Evolutionary conservation across 2,797 vertebrate genomes (phyloP).

Genomic region (Halcyon leucocephala): DNA sequence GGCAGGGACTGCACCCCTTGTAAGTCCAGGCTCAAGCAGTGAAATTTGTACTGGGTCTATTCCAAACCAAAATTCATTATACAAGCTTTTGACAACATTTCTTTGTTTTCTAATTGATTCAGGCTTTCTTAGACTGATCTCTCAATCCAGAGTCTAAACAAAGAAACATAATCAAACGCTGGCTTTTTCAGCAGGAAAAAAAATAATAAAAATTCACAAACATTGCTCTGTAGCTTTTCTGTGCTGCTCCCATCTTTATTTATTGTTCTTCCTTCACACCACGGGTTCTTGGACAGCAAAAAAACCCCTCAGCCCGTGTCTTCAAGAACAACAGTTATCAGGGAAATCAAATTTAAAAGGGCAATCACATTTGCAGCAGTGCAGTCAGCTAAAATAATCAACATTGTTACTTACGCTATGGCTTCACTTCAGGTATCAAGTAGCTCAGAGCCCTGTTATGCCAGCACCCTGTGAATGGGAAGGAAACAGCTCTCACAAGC

Average conservation of each 20-base stretch:
- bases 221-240: not conserved
- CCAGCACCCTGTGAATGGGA: not conserved
- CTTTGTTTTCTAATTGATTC: slow-evolving; percentile 48
- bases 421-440: not conserved
- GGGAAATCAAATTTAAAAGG: not conserved
- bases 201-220: not conserved
- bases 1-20: accelerated
- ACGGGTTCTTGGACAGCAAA: not conserved
- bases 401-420: not conserved
- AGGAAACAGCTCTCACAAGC: not conserved
- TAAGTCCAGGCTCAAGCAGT: not conserved
- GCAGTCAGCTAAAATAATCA: not conserved
- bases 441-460: not conserved
- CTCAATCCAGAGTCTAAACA: not conserved
- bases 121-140: slow-evolving; percentile 5
- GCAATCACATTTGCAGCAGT: not conserved
- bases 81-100: not conserved
- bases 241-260: not conserved
- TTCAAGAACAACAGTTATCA: not conserved
- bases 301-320: not conserved
- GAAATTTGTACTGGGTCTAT: not conserved
- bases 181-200: not conserved
- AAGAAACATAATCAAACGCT: slow-evolving; percentile 10
- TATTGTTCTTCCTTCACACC: not conserved
- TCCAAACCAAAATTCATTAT: not conserved